Evolutionary conservation across 2,888 invertebrate species (phyloP).

Genomic region (Megamerina dolium): DNA sequence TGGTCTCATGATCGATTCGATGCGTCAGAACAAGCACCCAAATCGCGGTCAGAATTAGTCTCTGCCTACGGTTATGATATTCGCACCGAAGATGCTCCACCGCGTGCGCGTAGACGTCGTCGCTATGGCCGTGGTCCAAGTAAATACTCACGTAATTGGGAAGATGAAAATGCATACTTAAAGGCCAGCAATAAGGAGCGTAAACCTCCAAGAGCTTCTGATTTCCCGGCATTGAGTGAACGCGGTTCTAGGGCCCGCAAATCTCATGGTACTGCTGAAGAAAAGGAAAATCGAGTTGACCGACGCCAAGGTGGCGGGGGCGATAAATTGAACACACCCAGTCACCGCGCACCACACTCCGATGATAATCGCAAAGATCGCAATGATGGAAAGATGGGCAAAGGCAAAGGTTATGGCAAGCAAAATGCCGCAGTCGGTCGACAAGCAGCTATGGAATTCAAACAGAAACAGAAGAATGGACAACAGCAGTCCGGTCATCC

Average conservation of each 20-base stretch:
- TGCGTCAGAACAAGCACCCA: slow-evolving; percentile 56
- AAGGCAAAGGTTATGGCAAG: slow-evolving; percentile 14
- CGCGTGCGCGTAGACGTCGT: slow-evolving; percentile 76
- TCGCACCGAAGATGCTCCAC: slow-evolving; percentile 84
- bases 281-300: slow-evolving; percentile 45
- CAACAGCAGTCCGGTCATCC: slow-evolving; percentile 11
- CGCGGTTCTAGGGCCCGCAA: slow-evolving; percentile 26
- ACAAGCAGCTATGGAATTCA: slow-evolving; percentile 45
- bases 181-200: slow-evolving; percentile 51
- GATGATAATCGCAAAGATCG: slow-evolving; percentile 18
- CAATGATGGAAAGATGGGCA: slow-evolving; percentile 18
- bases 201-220: slow-evolving; percentile 52
- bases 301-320: slow-evolving; percentile 22
- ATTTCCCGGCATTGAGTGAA: slow-evolving; percentile 53
- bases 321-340: slow-evolving; percentile 2
- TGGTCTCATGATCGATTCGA: slow-evolving; percentile 79
- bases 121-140: slow-evolving; percentile 88
- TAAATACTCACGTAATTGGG: slow-evolving; percentile 89
- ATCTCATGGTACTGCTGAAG: slow-evolving; percentile 28
- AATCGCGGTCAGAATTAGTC: slow-evolving; percentile 32
- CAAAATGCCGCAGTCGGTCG: slow-evolving; percentile 21
- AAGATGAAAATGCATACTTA: slow-evolving; percentile 83
- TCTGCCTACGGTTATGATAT: slow-evolving; percentile 68
- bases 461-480: slow-evolving; percentile 32
- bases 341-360: neutral